A percentile compares a stretch with the other conserved stretches of the same genome.
These are phyloP conservation scores for Corythornis leucogaster DNA, from an alignment of 2,797 vertebrate species.

Conservation along the genomic window DNA sequence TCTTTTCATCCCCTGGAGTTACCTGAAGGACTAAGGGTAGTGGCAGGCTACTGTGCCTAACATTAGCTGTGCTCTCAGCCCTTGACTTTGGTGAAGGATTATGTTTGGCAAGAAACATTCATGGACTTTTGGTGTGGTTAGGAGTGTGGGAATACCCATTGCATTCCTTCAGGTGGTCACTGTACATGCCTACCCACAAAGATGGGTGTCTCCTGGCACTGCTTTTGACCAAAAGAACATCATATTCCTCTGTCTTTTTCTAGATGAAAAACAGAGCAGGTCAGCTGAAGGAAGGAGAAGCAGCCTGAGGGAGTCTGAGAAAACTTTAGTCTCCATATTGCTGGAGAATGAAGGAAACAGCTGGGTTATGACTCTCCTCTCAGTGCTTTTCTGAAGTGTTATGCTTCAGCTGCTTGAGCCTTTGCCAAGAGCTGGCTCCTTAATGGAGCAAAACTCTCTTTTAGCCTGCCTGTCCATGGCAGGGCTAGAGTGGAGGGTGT, in stretches of 20 bases:
- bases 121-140: not conserved
- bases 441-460: not conserved
- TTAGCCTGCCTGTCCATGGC: not conserved
- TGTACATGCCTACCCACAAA: not conserved
- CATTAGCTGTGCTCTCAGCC: not conserved
- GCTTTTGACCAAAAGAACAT: not conserved
- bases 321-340: not conserved
- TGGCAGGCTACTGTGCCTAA: not conserved
- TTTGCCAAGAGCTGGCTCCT: slow-evolving; percentile 2
- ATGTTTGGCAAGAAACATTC: not conserved
- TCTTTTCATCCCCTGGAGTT: not conserved
- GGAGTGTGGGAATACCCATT: rapidly evolving
- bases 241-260: not conserved
- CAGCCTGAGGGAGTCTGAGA: not conserved
- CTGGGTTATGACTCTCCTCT: not conserved
- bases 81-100: not conserved
- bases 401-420: not conserved
- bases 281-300: not conserved
- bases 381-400: not conserved
- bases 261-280: not conserved
- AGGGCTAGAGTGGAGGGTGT: not conserved
- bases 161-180: not conserved
- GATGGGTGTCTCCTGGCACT: not conserved
- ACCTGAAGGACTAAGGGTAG: not conserved
- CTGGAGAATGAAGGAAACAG: not conserved